Evolutionary conservation across 2,797 vertebrate species (phyloP).

Genomic region (Lophura swinhoii): DNA sequence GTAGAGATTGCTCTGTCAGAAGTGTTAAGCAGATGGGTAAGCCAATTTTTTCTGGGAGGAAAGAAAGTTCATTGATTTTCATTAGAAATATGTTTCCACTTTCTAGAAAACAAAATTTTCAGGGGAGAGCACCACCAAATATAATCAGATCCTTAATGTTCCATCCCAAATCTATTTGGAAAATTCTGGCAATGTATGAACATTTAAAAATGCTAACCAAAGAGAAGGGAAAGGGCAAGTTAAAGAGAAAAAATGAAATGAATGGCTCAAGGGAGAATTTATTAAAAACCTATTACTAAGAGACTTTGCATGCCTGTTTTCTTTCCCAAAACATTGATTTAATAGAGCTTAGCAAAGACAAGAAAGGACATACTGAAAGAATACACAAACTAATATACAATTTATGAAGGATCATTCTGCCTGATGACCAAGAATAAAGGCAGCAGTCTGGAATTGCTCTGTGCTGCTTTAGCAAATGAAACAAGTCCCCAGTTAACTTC

Average conservation of each 20-base stretch:
- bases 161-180: not conserved
- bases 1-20: not conserved
- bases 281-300: not conserved
- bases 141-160: not conserved
- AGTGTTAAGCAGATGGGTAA: not conserved
- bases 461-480: not conserved
- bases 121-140: not conserved
- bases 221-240: not conserved
- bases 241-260: conserved; percentile 10
- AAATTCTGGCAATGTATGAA: not conserved
- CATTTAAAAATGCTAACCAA: not conserved
- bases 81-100: not conserved
- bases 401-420: not conserved
- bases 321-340: conserved; percentile 12
- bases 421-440: not conserved
- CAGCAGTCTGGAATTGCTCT: not conserved
- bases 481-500: not conserved
- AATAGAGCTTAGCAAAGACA: not conserved
- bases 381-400: not conserved
- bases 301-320: conserved; percentile 11
- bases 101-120: not conserved
- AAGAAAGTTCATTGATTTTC: not conserved
- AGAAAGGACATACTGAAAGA: not conserved
- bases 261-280: not conserved
- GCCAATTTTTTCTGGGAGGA: not conserved